phyloP scores from a whole-genome alignment of 2,888 invertebrate species.

The Cerastoderma edule region DNA sequence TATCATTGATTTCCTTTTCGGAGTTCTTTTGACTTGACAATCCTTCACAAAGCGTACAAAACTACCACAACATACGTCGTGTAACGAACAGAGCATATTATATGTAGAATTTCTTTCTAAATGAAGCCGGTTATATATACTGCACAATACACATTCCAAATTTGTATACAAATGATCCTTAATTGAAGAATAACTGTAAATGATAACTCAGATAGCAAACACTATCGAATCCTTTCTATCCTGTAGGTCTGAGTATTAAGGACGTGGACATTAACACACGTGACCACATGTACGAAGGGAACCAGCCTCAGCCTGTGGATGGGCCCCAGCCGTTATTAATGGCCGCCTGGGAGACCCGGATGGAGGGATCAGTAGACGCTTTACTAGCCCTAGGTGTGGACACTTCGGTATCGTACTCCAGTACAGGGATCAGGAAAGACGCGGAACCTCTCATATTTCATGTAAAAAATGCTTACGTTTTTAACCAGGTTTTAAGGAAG shows the following conservation, averaged over 20 bases:
- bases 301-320: constrained; percentile 60
- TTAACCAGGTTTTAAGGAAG: no score
- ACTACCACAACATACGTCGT: no score
- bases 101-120: no score
- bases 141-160: neutral
- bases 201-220: neutral
- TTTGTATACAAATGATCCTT: neutral
- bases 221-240: no score
- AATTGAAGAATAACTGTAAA: neutral
- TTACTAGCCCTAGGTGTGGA: constrained; percentile 70
- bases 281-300: constrained; percentile 73
- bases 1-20: no score
- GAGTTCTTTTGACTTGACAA: no score
- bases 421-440: constrained; percentile 60
- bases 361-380: constrained; percentile 63
- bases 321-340: constrained; percentile 75
- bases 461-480: no score
- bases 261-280: constrained; percentile 70
- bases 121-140: no score
- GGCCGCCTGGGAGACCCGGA: constrained; percentile 72
- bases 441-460: constrained; percentile 79
- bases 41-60: no score
- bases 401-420: constrained; percentile 65
- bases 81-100: no score
- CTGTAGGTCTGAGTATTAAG: no score